Percentiles rank a stretch among this genome's conserved stretches.
Evolutionary conservation across 1,140 invertebrate genomes (phyloP).

Genomic region (Campoletis sonorensis): DNA sequence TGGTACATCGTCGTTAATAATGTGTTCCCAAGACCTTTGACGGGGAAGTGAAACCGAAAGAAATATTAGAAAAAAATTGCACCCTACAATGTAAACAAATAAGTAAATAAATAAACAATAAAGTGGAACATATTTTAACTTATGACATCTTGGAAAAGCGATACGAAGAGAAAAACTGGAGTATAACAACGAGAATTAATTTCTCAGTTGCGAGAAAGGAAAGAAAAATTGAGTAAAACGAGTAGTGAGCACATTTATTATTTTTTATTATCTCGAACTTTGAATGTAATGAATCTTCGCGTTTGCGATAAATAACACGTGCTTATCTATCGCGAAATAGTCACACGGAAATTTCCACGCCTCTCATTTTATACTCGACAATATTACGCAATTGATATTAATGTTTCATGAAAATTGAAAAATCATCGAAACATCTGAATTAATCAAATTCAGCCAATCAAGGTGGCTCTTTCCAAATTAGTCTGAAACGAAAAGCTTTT

Average conservation of each 20-base stretch:
- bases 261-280: background rate
- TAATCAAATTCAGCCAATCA: too few relatives aligned
- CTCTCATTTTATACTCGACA: too few relatives aligned
- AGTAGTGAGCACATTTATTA: background rate
- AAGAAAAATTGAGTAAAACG: background rate
- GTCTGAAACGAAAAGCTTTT: too few relatives aligned
- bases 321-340: background rate
- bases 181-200: background rate
- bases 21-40: background rate
- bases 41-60: background rate
- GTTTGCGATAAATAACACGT: background rate
- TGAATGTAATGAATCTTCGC: background rate
- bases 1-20: background rate
- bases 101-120: constrained; percentile 1
- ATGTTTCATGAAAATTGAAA: too few relatives aligned
- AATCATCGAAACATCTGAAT: too few relatives aligned
- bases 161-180: background rate
- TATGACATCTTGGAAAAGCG: background rate
- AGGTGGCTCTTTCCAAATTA: too few relatives aligned
- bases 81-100: background rate
- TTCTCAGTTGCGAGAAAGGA: background rate
- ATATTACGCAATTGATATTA: too few relatives aligned
- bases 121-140: background rate
- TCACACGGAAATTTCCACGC: background rate
- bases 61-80: background rate